A percentile compares a stretch with the other conserved stretches of the same genome.
These are phyloP conservation scores for Austrolebias charrua DNA, from an alignment of 2,797 vertebrate species.

Conservation along the genomic window DNA sequence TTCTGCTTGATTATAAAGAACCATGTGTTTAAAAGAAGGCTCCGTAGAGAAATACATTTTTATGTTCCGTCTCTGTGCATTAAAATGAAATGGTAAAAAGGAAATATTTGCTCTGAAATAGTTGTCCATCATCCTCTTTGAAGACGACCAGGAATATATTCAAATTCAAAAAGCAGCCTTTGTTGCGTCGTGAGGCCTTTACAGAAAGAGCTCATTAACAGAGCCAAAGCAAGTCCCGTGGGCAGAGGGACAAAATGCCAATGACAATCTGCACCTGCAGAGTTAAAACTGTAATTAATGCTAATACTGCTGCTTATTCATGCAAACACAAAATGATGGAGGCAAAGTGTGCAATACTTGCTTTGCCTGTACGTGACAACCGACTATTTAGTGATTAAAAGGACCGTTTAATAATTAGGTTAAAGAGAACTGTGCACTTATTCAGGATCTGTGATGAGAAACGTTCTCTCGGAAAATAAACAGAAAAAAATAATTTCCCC, in stretches of 20 bases:
- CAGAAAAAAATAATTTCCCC: too few relatives aligned
- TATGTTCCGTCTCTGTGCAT: slow-evolving; percentile 4
- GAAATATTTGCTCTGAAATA: slow-evolving; percentile 16
- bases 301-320: slow-evolving; percentile 34
- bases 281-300: slow-evolving; percentile 34
- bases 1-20: slow-evolving; percentile 29
- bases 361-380: neutral
- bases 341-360: neutral
- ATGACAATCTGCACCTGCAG: slow-evolving; percentile 38
- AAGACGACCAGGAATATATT: slow-evolving; percentile 6
- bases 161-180: slow-evolving; percentile 33
- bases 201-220: slow-evolving; percentile 44
- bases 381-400: neutral
- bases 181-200: slow-evolving; percentile 3
- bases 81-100: neutral
- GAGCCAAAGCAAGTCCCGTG: slow-evolving; percentile 27
- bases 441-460: too few relatives aligned
- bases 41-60: slow-evolving; percentile 6
- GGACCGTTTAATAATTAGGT: slow-evolving; percentile 13
- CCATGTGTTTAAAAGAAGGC: slow-evolving; percentile 7
- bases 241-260: slow-evolving; percentile 23
- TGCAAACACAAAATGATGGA: neutral
- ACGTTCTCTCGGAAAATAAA: too few relatives aligned
- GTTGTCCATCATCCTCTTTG: slow-evolving; percentile 17
- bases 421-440: neutral